Percentiles rank a stretch among this genome's conserved stretches.
These are phyloP conservation scores for Penaeus monodon DNA, from an alignment of 2,888 invertebrate genomes.

Conservation along the genomic window DNA sequence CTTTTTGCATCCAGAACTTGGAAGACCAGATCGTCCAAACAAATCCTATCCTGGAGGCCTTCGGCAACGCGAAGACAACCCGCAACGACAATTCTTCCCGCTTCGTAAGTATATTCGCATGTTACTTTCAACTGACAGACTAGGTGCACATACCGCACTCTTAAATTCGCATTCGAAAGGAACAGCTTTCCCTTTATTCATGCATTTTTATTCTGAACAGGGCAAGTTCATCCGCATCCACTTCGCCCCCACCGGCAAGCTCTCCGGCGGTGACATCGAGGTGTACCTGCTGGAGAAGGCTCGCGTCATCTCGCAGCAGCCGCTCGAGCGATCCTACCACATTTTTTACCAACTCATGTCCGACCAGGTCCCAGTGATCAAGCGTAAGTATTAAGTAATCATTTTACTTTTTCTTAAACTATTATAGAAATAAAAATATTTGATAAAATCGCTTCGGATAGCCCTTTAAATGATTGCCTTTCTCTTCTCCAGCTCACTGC, in stretches of 20 bases:
- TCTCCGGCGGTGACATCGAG: conserved; percentile 99
- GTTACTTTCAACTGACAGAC: neutral
- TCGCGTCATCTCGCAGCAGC: conserved; percentile 99
- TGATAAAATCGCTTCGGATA: too few species aligned
- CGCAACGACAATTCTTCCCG: conserved; percentile 99
- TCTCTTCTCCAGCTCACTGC: conserved; percentile 68
- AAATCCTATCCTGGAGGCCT: conserved; percentile 98
- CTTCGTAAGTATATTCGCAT: conserved; percentile 88
- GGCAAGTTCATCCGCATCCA: conserved; percentile 99
- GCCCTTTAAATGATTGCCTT: neutral
- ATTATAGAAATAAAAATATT: too few species aligned
- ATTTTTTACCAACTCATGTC: conserved; percentile 99
- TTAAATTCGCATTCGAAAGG: too few species aligned
- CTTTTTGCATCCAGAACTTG: conserved; percentile 76
- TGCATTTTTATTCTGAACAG: too few species aligned
- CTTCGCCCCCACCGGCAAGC: conserved; percentile 98
- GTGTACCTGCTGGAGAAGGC: conserved; percentile 99
- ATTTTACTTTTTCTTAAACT: too few species aligned
- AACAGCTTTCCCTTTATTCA: neutral
- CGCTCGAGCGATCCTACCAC: conserved; percentile 98
- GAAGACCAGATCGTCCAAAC: conserved; percentile 99
- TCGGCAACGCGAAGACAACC: conserved; percentile 99
- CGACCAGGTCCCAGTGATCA: conserved; percentile 85
- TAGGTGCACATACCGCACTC: neutral
- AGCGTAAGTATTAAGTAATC: conserved; percentile 74